Conservation (phyloP, 2,888 invertebrate species). For the Watsonalla cultraria region DNA sequence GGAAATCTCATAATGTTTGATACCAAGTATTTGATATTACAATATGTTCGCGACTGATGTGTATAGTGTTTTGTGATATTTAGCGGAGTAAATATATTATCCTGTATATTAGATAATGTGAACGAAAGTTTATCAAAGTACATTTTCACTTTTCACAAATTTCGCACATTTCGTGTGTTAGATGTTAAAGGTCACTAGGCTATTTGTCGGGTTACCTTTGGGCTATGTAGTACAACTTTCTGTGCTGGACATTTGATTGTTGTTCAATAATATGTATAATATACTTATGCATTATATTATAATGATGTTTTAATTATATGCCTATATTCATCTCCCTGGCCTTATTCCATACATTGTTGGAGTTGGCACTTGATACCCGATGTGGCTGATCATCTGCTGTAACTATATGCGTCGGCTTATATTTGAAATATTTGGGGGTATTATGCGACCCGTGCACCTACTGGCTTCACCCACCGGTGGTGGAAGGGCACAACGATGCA, state of each 20-base stretch:
- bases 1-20: conserved; percentile 8
- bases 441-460: too few relatives aligned
- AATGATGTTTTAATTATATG: conserved; percentile 7
- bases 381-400: too few relatives aligned
- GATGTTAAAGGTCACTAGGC: neutral
- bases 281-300: conserved; percentile 1
- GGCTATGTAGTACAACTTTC: conserved; percentile 9
- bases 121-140: conserved; percentile 18
- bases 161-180: conserved; percentile 1
- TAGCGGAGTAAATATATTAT: conserved; percentile 38
- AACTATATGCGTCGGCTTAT: too few relatives aligned
- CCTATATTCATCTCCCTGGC: neutral
- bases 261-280: conserved; percentile 15
- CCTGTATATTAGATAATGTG: conserved; percentile 25
- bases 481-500: too few relatives aligned
- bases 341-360: too few relatives aligned
- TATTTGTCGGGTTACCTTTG: neutral
- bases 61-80: conserved; percentile 65
- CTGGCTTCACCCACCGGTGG: too few relatives aligned
- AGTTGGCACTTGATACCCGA: too few relatives aligned
- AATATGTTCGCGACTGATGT: conserved; percentile 61
- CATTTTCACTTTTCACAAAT: conserved; percentile 5
- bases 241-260: conserved; percentile 15
- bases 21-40: conserved; percentile 21
- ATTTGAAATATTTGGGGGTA: too few relatives aligned